Evolutionary conservation across 2,888 invertebrate species (phyloP), one percentile per base, ranked within the genome.

Genomic region (Agriopis aurantiaria): DNA sequence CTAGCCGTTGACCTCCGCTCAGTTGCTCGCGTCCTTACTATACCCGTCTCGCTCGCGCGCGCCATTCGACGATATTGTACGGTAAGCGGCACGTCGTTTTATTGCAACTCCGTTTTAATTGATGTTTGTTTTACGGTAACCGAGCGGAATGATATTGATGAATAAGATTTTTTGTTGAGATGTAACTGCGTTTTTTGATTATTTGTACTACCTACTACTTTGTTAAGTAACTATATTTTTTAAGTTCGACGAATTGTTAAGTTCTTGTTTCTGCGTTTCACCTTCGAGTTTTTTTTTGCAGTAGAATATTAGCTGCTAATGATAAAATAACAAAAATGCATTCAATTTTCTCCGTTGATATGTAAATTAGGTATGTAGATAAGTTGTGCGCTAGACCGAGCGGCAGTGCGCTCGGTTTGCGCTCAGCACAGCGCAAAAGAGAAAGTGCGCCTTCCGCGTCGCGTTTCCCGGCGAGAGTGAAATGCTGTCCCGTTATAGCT

Each of bases 1-100:
- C 92, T 94, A 94, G 95, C 93, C 95, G 94, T 94, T 94, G 95
- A 95, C 95, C 95, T 95, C 94, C 93, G 93, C 88, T 87, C 85
- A 88, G 88, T 61, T 59, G 88, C 88, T 84, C 89, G 91, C 92
- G 92, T 91, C 92, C 91, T 92, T 91, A 90, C 80, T 88, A 78
- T 81, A 77, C 82, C 87, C 78, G 78, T 93, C 92, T 82, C 89
- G 77, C 86, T 92, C 89, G 70, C 91, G 81, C 87, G 82, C 82
- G 81, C 80, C 86, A 85, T 88, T 88, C 85, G 85, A 87, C 87
- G 83, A 81, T 90, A 88, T 88, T 88, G 86, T 89, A 88, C 87
- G 87, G 86, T 89, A 88, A 87, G 87, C 86, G 85, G 82, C 85
- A 83, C 87, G 84, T 85, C 83, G 84, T 75, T 84, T 82, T 81